Base-by-base conservation (phyloP, 2,797 vertebrate genomes). In the Dallia pectoralis region DNA sequence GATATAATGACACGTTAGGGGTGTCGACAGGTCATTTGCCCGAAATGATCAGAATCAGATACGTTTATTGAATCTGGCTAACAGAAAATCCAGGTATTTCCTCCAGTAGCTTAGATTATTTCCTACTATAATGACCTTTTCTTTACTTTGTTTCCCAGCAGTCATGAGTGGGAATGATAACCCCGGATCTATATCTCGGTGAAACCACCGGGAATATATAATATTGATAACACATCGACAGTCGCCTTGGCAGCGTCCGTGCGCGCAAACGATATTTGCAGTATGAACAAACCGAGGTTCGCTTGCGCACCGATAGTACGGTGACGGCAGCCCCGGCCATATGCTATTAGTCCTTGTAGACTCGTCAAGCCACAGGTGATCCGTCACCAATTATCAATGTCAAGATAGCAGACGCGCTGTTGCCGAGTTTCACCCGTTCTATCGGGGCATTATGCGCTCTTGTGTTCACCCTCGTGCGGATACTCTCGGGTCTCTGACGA, bases 371-470 rank as follows among this genome's bases (percentile, higher is more conserved):
- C 33, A 65, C 47, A 53, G 62, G 63, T 66, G 22, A 53, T 40
- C 33, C 53, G 40, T 73, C 64, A 67, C 64, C 64, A 73, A 56
- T 73, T 59, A 73, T 27, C 30, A 40, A 44, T 66, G 40, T 16
- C 29, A 62, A 44, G 6, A 44, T 5, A 9, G n/a, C 44, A 44
- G n/a, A 68, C 25, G 30, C 51, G 44, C n/a, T 51, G n/a, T 14
- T 72, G 61, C 66, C 4, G 51, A 67, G 16, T 32, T 53, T 33
- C 32, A n/a, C n/a, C 51, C 40, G 25, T 59, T 25, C 11, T 4
- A 65, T 49, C 49, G 65, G 71, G 62, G 40, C 56, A 33, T 36
- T 16, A 22, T 18, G 8, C 47, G 0, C 9, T 47, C 56, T 47
- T 40, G 19, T 15, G 19, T 18, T 47, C 36, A 18, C 70, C 15